Percentiles rank a stretch among this genome's conserved stretches.
These are phyloP conservation scores for Poeciliopsis infans DNA, from an alignment of 2,797 vertebrate genomes.

Conservation along the genomic window DNA sequence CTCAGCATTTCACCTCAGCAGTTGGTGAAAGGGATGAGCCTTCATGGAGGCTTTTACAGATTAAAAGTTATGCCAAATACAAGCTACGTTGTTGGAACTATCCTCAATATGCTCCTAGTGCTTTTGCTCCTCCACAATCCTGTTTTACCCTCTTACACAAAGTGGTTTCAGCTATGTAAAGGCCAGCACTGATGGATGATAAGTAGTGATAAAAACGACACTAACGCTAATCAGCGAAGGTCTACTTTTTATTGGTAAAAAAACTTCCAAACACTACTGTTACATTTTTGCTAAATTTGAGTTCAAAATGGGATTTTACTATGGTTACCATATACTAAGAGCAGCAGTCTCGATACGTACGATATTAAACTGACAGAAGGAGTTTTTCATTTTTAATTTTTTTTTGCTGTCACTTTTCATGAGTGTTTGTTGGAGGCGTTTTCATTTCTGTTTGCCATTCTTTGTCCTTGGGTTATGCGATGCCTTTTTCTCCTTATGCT, in stretches of 20 bases:
- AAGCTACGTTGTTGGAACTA: background rate
- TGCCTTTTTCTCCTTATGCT: constrained; percentile 4
- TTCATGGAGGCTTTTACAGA: background rate
- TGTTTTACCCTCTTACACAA: background rate
- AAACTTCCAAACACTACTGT: background rate
- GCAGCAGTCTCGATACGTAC: background rate
- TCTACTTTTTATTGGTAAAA: background rate
- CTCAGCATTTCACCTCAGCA: background rate
- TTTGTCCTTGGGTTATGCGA: constrained; percentile 20
- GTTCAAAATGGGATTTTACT: background rate
- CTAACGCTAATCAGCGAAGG: background rate
- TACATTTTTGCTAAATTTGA: background rate
- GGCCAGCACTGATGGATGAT: background rate
- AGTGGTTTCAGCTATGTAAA: background rate
- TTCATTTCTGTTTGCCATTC: constrained; percentile 5
- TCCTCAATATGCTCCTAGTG: background rate
- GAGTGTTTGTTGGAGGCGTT: constrained; percentile 13
- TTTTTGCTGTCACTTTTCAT: background rate
- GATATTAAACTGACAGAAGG: background rate
- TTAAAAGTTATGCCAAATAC: background rate
- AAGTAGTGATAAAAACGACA: background rate
- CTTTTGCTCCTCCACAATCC: background rate
- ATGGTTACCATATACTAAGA: background rate
- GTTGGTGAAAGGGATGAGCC: background rate
- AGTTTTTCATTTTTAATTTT: background rate